Conservation (phyloP, 1,140 invertebrate genomes). For the Prorops nasuta region DNA sequence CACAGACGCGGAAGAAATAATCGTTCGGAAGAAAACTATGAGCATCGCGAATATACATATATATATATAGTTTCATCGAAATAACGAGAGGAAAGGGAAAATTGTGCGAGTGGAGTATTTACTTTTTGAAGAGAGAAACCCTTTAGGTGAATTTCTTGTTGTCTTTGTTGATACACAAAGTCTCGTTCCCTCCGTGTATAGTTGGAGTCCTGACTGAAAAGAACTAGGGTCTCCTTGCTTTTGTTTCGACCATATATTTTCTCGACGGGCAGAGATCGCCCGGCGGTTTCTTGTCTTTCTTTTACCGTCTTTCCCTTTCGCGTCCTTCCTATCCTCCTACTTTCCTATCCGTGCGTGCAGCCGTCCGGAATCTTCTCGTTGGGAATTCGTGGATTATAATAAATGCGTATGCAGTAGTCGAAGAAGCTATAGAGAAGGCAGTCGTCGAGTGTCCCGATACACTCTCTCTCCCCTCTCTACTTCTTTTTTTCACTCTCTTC, state of each 20-base stretch:
- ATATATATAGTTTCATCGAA: no score
- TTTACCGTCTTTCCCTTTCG: constrained; percentile 9
- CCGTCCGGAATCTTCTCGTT: constrained; percentile 30
- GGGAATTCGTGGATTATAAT: constrained; percentile 44
- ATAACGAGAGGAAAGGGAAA: no score
- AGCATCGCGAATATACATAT: no score
- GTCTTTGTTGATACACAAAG: no score
- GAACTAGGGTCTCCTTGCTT: no score
- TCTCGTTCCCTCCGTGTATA: constrained; percentile 17
- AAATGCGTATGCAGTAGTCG: constrained; percentile 46
- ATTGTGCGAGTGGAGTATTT: no score
- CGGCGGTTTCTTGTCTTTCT: constrained; percentile 2
- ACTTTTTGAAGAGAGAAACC: no score
- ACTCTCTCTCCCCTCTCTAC: neutral
- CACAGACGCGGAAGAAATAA: constrained; percentile 13
- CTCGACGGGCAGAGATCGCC: constrained; percentile 30
- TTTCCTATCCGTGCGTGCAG: constrained; percentile 5
- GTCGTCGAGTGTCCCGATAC: constrained; percentile 15
- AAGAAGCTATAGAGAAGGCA: constrained; percentile 27
- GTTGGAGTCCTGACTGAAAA: no score
- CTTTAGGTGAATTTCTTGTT: no score
- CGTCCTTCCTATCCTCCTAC: constrained; percentile 5
- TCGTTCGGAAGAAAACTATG: no score
- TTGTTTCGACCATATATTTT: constrained; percentile 46
- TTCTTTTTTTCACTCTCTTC: constrained; percentile 12